Evolutionary conservation across 35 echinoderm and acorn worm genomes (phyloP).

Genomic region (Patiria miniata): DNA sequence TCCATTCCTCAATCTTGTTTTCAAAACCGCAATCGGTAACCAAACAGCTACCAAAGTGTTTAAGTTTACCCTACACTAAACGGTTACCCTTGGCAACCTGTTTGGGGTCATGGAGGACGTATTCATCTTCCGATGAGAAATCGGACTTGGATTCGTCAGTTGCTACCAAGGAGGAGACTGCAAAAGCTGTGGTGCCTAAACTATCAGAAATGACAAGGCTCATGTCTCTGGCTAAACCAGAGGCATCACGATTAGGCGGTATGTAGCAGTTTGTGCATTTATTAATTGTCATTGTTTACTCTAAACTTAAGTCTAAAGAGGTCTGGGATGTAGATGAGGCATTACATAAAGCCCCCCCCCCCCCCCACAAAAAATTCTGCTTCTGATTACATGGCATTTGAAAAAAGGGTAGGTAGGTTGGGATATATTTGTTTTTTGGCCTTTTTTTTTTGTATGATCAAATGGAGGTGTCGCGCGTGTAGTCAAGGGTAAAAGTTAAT

Average conservation of each 20-base stretch:
- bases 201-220: slow-evolving; percentile 62
- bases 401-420: too few species aligned
- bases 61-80: too few species aligned
- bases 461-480: neutral
- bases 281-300: too few species aligned
- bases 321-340: neutral
- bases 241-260: slow-evolving; percentile 68
- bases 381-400: too few species aligned
- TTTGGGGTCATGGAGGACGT: neutral
- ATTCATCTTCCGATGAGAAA: neutral
- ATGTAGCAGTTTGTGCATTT: neutral
- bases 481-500: too few species aligned
- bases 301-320: too few species aligned
- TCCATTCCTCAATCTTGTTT: too few species aligned
- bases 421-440: neutral
- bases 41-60: too few species aligned
- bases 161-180: neutral
- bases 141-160: neutral
- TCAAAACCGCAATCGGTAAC: too few species aligned
- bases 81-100: neutral
- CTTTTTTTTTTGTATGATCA: neutral
- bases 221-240: slow-evolving; percentile 71
- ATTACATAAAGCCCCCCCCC: too few species aligned
- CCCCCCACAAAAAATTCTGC: too few species aligned
- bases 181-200: slow-evolving; percentile 57